Percentiles rank a stretch among this genome's conserved stretches.
Evolutionary conservation across 2,888 invertebrate genomes (phyloP).

Genomic region (Cantharis rufa): DNA sequence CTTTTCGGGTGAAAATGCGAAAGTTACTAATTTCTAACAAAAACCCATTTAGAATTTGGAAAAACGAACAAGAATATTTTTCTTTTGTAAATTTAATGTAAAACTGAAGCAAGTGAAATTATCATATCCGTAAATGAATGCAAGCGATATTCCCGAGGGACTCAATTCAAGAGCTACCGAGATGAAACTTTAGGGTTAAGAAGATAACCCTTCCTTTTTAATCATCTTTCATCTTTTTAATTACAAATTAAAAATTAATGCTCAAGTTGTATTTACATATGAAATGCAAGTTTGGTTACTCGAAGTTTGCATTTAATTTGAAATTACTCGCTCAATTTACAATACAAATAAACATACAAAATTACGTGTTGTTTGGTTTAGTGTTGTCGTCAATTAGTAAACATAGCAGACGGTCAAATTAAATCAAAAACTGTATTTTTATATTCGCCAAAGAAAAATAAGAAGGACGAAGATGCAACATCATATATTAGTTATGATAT

Average conservation of each 20-base stretch:
- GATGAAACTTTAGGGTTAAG: not conserved
- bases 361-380: not conserved
- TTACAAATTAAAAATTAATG: not conserved
- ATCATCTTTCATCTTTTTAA: not conserved
- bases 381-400: not conserved
- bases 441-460: not conserved
- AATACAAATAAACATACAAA: not conserved
- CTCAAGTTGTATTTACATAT: not conserved
- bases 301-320: not conserved
- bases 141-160: not conserved
- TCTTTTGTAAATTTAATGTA: not conserved
- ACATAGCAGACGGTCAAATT: not conserved
- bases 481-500: conserved; percentile 40
- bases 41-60: not conserved
- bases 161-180: not conserved
- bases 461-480: not conserved
- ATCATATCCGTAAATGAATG: not conserved
- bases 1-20: not conserved
- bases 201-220: not conserved
- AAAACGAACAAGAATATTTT: not conserved
- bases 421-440: not conserved
- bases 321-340: conserved; percentile 1
- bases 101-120: not conserved
- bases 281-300: not conserved
- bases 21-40: not conserved